Conservation (phyloP, 2,797 vertebrate genomes). For the Miichthys miiuy region DNA sequence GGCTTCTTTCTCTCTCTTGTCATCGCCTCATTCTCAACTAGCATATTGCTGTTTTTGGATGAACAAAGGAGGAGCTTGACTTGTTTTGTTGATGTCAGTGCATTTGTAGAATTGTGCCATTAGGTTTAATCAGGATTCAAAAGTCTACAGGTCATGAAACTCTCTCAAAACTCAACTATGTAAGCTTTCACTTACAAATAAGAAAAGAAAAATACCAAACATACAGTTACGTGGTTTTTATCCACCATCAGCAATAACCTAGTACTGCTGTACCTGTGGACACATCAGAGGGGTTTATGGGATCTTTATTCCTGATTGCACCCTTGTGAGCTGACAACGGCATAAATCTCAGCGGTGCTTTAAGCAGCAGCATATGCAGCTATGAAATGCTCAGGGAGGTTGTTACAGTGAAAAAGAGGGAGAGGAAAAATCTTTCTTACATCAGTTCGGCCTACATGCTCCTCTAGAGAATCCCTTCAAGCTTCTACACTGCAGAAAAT, state of each 20-base stretch:
- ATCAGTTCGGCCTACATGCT: conserved; percentile 69
- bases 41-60: conserved; percentile 19
- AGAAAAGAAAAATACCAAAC: conserved; percentile 47
- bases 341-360: conserved; percentile 82
- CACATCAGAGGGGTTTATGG: conserved; percentile 84
- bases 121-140: conserved; percentile 47
- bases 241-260: conserved; percentile 79
- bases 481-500: conserved; percentile 64
- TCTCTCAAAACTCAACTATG: conserved; percentile 51
- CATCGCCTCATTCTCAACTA: conserved; percentile 15
- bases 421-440: conserved; percentile 72
- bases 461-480: conserved; percentile 66
- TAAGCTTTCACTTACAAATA: conserved; percentile 54
- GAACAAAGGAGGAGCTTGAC: conserved; percentile 23
- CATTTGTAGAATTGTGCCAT: conserved; percentile 28
- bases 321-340: conserved; percentile 84
- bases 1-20: conserved; percentile 20
- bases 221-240: conserved; percentile 67
- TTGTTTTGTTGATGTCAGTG: conserved; percentile 45
- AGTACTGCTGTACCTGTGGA: conserved; percentile 80
- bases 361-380: conserved; percentile 84
- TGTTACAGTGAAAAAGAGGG: conserved; percentile 77
- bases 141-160: conserved; percentile 35
- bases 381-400: conserved; percentile 81
- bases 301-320: conserved; percentile 85